phyloP scores from a whole-genome alignment of 2,113 vertebrate species.

The Zapornia atra region DNA sequence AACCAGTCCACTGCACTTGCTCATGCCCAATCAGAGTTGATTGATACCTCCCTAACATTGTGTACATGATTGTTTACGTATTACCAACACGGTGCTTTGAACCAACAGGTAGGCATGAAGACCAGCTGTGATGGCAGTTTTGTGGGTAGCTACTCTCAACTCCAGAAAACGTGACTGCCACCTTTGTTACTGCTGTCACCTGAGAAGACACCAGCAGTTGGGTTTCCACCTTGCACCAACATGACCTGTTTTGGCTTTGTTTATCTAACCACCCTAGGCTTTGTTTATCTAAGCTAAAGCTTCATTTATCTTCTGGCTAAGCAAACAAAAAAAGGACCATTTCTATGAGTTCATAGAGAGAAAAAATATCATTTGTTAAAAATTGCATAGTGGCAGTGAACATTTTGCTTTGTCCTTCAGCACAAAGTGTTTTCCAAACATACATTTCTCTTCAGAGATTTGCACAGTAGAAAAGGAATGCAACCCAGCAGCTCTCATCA shows the following conservation, averaged over 20 bases:
- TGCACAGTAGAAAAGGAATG: background rate
- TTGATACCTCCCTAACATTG: background rate
- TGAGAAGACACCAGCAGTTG: background rate
- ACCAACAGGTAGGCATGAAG: background rate
- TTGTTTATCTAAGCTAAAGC: background rate
- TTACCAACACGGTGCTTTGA: background rate
- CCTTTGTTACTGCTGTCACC: background rate
- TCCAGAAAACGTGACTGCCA: background rate
- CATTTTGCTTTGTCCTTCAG: background rate
- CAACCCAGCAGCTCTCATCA: background rate
- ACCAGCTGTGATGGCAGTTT: background rate
- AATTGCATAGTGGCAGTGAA: background rate
- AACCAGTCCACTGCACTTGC: rapidly evolving
- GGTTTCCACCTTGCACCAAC: background rate
- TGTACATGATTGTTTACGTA: rapidly evolving
- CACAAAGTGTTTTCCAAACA: background rate
- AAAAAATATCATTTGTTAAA: background rate
- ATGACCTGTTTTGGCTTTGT: rapidly evolving
- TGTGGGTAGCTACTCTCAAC: background rate
- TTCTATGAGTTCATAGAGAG: background rate
- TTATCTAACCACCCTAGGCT: too few relatives aligned
- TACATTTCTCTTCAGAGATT: background rate
- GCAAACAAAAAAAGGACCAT: background rate
- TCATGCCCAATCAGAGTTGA: background rate
- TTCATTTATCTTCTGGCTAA: background rate